Evolutionary conservation across 1,140 invertebrate genomes (phyloP).

Genomic region (Heliconius melpomene): DNA sequence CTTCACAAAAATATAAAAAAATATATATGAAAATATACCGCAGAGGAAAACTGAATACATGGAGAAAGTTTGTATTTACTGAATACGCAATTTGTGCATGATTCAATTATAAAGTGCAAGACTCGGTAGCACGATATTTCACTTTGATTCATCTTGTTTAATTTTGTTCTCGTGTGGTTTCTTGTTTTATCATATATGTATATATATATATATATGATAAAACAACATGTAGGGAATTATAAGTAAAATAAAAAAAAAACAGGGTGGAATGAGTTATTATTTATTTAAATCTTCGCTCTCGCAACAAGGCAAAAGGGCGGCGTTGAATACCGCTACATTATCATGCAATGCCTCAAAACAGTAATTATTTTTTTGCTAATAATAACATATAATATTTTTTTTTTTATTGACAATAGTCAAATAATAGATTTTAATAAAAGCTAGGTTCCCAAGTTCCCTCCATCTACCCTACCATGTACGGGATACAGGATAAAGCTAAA

Average conservation of each 20-base stretch:
- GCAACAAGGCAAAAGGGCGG: too few species aligned
- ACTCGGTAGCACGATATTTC: slow-evolving; percentile 1
- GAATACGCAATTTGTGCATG: slow-evolving; percentile 3
- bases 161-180: background rate
- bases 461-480: background rate
- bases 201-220: background rate
- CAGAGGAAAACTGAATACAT: background rate
- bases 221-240: too few species aligned
- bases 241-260: too few species aligned
- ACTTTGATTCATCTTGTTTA: slow-evolving; percentile 11
- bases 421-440: background rate
- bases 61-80: background rate
- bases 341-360: too few species aligned
- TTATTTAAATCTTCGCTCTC: too few species aligned
- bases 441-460: background rate
- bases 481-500: background rate
- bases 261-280: too few species aligned
- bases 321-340: too few species aligned
- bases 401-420: background rate
- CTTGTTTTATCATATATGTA: background rate
- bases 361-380: too few species aligned
- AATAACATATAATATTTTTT: too few species aligned
- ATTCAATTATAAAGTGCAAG: slow-evolving; percentile 11
- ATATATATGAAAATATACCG: background rate
- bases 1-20: background rate